Evolutionary conservation across 2,797 vertebrate species (phyloP).

Genomic region (Mus spretus): DNA sequence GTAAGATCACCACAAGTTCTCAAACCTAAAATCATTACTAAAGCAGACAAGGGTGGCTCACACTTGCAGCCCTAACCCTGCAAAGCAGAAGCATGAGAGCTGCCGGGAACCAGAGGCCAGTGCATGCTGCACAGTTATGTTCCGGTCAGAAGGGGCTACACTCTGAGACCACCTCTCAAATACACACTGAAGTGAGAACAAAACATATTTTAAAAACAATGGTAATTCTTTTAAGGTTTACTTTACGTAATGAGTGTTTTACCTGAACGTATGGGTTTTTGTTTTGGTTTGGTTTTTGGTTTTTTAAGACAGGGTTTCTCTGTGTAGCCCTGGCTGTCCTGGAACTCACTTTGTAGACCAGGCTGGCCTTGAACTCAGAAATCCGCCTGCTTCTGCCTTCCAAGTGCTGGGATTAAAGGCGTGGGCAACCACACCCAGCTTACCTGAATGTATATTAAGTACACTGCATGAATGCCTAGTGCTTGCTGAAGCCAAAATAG

Average conservation of each 20-base stretch:
- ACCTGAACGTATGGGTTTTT: background rate
- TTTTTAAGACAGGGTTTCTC: no score
- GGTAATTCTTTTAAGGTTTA: background rate
- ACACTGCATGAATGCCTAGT: background rate
- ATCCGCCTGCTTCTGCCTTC: no score
- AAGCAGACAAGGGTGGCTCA: background rate
- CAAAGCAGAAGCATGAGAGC: background rate
- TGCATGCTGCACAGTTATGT: background rate
- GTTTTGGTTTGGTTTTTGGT: no score
- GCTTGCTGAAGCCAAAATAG: background rate
- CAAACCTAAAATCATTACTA: slow-evolving; percentile 33
- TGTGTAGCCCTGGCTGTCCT: no score
- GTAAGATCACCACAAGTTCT: slow-evolving; percentile 32
- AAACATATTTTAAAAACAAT: background rate
- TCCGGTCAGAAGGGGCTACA: background rate
- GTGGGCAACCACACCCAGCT: background rate
- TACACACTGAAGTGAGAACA: background rate
- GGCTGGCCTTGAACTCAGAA: no score
- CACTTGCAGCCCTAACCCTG: background rate
- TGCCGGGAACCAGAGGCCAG: background rate
- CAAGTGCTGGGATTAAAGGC: no score
- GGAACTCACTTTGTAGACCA: no score
- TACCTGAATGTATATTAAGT: background rate
- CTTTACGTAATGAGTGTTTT: background rate
- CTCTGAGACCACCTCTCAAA: background rate